Conservation (phyloP, 2,888 invertebrate species). For the Linnaemya tessellans region DNA sequence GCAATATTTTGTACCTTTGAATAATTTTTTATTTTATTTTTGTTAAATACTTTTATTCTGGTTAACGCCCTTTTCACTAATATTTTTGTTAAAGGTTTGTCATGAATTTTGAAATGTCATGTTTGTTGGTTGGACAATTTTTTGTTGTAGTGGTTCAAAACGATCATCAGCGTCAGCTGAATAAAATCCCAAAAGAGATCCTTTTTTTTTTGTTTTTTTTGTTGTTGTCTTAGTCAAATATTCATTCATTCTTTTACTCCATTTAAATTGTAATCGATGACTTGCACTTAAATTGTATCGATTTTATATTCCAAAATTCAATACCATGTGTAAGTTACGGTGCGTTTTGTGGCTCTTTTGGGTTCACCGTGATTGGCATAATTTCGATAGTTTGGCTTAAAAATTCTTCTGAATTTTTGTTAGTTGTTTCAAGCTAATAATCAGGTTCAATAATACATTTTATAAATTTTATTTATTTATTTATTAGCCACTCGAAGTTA, state of each 20-base stretch:
- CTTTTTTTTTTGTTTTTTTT: conserved; percentile 60
- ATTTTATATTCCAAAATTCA: conserved; percentile 61
- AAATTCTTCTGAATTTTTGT: conserved; percentile 48
- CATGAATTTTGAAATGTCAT: conserved; percentile 64
- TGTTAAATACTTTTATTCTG: conserved; percentile 53
- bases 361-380: conserved; percentile 63
- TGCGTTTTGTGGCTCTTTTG: conserved; percentile 11
- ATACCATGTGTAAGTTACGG: conserved; percentile 53
- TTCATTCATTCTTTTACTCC: conserved; percentile 41
- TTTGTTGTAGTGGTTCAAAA: conserved; percentile 20
- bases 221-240: conserved; percentile 29
- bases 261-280: conserved; percentile 64
- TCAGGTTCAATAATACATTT: conserved; percentile 36
- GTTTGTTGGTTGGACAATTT: conserved; percentile 66
- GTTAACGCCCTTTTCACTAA: conserved; percentile 61
- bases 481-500: conserved; percentile 67
- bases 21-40: not conserved
- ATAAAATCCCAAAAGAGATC: conserved; percentile 72
- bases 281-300: conserved; percentile 66
- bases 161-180: conserved; percentile 70
- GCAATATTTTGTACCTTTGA: conserved; percentile 2
- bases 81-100: conserved; percentile 54
- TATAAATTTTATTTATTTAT: conserved; percentile 44
- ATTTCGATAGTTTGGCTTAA: conserved; percentile 43
- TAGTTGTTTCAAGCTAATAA: conserved; percentile 55